phyloP scores from a whole-genome alignment of 2,113 vertebrate species.

The Numenius arquata region DNA sequence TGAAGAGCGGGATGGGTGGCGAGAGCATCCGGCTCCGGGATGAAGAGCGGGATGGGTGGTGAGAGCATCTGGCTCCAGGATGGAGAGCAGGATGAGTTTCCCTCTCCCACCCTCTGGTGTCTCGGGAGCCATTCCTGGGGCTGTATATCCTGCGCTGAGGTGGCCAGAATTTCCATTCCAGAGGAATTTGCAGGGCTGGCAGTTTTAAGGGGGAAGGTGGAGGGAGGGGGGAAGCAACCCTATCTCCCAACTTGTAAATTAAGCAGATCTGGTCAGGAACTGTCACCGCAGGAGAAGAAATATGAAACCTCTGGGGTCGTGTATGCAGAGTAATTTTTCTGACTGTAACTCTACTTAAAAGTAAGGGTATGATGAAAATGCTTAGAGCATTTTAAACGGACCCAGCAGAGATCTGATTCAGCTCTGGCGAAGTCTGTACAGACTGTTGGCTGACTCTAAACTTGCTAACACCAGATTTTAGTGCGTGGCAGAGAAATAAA shows the following conservation, averaged over 20 bases:
- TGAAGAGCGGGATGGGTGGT: neutral
- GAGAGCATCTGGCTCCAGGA: neutral
- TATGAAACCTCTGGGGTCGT: conserved; percentile 48
- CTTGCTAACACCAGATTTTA: conserved; percentile 45
- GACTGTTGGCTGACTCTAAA: neutral
- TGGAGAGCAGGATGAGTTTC: neutral
- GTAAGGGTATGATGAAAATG: conserved; percentile 63
- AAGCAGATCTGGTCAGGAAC: conserved; percentile 38
- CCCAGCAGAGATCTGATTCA: neutral
- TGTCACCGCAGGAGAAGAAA: conserved; percentile 47
- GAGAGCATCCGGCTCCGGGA: too few species aligned
- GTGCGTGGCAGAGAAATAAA: conserved; percentile 58
- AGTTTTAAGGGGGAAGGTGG: neutral
- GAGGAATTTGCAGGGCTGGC: conserved; percentile 54
- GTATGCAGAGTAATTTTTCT: conserved; percentile 70
- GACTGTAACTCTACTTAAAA: conserved; percentile 68
- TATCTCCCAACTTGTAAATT: conserved; percentile 62
- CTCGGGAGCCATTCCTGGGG: neutral
- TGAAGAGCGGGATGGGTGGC: neutral
- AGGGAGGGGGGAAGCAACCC: neutral
- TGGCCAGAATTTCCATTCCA: neutral
- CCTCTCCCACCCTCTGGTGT: rapidly evolving
- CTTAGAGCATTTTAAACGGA: conserved; percentile 68
- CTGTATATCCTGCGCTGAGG: neutral
- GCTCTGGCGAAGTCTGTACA: neutral